Conservation (phyloP, 2,113 vertebrate species). For the Gymnorhina tibicen region DNA sequence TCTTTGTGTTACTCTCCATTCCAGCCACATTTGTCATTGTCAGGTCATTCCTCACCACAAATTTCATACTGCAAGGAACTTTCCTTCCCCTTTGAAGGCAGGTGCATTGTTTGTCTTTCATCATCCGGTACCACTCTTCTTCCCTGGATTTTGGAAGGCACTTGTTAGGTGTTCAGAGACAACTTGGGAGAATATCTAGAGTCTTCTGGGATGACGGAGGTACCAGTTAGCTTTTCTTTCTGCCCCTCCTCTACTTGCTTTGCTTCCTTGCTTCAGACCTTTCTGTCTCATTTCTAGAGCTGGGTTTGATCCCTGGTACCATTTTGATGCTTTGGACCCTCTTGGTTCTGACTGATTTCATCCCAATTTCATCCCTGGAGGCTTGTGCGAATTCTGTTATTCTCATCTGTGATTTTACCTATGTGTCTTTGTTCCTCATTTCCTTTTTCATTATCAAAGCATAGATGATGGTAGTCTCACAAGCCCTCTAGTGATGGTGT, state of each 20-base stretch:
- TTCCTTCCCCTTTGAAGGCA: neutral
- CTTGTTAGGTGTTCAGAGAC: neutral
- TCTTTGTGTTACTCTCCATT: neutral
- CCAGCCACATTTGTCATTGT: neutral
- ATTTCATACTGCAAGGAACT: neutral
- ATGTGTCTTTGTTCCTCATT: neutral
- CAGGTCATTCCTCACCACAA: neutral
- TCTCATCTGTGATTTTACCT: neutral
- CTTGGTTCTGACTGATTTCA: neutral
- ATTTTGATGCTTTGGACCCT: neutral
- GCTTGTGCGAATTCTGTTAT: neutral
- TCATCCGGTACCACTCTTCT: neutral
- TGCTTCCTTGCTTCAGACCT: neutral
- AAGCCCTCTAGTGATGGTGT: neutral
- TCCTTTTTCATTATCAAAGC: neutral
- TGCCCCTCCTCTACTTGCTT: neutral
- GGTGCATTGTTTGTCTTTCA: neutral
- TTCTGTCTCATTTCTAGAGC: neutral
- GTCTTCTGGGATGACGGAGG: neutral
- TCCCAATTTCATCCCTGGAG: neutral
- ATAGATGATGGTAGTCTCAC: neutral
- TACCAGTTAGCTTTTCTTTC: neutral
- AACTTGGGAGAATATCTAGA: neutral
- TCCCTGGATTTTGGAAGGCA: neutral
- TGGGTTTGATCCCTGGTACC: neutral